Percentiles rank a stretch among this genome's conserved stretches.
Conservation (phyloP, 2,113 vertebrate species). For the Calyptomena viridis region DNA sequence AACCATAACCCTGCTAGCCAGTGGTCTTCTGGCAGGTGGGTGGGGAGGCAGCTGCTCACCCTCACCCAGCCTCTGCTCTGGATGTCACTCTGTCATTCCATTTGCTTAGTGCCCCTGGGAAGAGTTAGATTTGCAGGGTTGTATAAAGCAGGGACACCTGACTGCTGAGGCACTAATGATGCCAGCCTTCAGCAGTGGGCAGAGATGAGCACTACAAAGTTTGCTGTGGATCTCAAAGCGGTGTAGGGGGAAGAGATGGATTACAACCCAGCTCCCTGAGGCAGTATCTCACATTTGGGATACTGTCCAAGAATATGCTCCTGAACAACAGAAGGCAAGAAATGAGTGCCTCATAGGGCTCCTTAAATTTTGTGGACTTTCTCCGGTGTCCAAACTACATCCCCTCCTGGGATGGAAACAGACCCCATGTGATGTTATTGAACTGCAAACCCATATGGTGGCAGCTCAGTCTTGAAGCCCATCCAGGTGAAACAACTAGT, state of each 20-base stretch:
- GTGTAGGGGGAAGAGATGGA: background rate
- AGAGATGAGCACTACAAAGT: background rate
- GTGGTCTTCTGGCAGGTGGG: fast-evolving
- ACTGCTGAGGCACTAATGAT: background rate
- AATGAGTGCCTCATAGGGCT: background rate
- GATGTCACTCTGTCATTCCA: background rate
- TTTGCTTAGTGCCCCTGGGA: background rate
- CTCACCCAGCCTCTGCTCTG: background rate
- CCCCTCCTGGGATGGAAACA: background rate
- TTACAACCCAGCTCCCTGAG: background rate
- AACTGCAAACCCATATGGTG: background rate
- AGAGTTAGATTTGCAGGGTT: background rate
- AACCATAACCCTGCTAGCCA: background rate
- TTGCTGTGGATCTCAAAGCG: background rate
- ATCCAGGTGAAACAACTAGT: background rate
- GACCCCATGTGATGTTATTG: fast-evolving
- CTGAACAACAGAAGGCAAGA: background rate
- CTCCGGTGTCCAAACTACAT: background rate
- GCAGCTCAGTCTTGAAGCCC: background rate
- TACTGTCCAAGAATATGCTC: background rate
- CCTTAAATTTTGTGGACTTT: background rate
- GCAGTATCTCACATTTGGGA: background rate
- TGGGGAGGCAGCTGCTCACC: background rate
- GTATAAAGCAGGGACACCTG: background rate
- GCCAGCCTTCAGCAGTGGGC: background rate